Evolutionary conservation across 2,888 invertebrate genomes (phyloP).

Genomic region (Agrotis clavis): DNA sequence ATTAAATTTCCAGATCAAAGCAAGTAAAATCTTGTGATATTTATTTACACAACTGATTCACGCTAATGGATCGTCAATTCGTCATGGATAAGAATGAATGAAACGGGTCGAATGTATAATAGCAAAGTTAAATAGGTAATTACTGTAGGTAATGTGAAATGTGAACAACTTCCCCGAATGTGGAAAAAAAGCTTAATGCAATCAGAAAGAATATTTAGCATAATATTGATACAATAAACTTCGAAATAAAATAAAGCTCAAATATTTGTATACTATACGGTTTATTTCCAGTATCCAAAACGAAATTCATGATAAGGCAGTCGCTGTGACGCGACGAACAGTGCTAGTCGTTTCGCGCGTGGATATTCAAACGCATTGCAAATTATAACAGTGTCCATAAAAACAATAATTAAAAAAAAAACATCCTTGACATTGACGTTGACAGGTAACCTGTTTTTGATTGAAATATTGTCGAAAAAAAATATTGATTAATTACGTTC

Average conservation of each 20-base stretch:
- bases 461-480: conserved; percentile 63
- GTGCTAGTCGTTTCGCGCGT: conserved; percentile 72
- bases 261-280: conserved; percentile 65
- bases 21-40: conserved; percentile 60
- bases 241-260: conserved; percentile 54
- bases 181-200: not conserved
- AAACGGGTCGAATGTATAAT: conserved; percentile 46
- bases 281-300: conserved; percentile 77
- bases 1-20: conserved; percentile 64
- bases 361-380: conserved; percentile 56
- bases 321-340: conserved; percentile 72
- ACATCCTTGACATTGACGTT: conserved; percentile 75
- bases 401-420: conserved; percentile 70
- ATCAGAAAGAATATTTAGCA: conserved; percentile 25
- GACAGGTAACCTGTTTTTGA: conserved; percentile 81
- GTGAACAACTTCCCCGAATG: conserved; percentile 4
- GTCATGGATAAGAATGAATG: conserved; percentile 55
- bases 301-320: conserved; percentile 71
- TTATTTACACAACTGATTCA: conserved; percentile 61
- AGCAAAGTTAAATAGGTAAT: conserved; percentile 11
- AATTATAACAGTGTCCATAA: conserved; percentile 21
- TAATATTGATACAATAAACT: conserved; percentile 36
- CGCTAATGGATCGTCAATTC: conserved; percentile 61
- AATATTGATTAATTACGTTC: conserved; percentile 75
- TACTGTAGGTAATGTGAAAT: conserved; percentile 11